Percentiles rank a stretch among this genome's conserved stretches.
phyloP scores from a whole-genome alignment of 1,140 invertebrate genomes.

The Drosophila mayri region DNA sequence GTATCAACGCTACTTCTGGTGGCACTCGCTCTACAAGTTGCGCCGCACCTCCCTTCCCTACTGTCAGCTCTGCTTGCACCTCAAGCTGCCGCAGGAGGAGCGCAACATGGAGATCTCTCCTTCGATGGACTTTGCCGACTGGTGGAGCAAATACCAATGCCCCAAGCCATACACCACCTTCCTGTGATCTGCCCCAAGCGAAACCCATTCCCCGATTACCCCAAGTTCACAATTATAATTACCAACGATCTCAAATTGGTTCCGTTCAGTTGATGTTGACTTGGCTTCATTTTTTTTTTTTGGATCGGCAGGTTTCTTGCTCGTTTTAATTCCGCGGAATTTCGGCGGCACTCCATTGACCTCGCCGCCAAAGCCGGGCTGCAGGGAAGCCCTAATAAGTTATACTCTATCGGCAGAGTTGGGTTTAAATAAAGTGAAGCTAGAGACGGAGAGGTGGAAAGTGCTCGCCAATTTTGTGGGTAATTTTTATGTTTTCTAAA shows the following conservation, averaged over 20 bases:
- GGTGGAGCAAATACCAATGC: constrained; percentile 59
- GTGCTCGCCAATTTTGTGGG: too few relatives aligned
- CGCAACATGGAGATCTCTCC: not conserved
- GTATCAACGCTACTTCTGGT: constrained; percentile 54
- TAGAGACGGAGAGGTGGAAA: not conserved
- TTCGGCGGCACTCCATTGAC: constrained; percentile 72
- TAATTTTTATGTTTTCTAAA: not conserved
- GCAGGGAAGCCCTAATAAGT: constrained; percentile 35
- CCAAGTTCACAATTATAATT: constrained; percentile 60
- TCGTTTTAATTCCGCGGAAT: constrained; percentile 70
- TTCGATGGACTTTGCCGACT: constrained; percentile 25
- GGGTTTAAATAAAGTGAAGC: not conserved
- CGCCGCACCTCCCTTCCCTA: constrained; percentile 24
- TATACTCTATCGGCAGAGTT: constrained; percentile 24
- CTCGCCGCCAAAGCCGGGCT: constrained; percentile 43
- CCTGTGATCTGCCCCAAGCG: not conserved
- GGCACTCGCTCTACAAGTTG: constrained; percentile 51
- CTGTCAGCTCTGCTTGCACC: constrained; percentile 46
- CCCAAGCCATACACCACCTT: constrained; percentile 23
- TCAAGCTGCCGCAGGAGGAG: not conserved
- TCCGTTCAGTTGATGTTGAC: constrained; percentile 27
- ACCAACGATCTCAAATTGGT: constrained; percentile 65
- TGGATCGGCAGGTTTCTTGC: constrained; percentile 3
- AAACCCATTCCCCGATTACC: constrained; percentile 1
- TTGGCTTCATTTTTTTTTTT: constrained; percentile 8